Evolutionary conservation across 2,797 vertebrate species (phyloP).

Genomic region (Channa striata): DNA sequence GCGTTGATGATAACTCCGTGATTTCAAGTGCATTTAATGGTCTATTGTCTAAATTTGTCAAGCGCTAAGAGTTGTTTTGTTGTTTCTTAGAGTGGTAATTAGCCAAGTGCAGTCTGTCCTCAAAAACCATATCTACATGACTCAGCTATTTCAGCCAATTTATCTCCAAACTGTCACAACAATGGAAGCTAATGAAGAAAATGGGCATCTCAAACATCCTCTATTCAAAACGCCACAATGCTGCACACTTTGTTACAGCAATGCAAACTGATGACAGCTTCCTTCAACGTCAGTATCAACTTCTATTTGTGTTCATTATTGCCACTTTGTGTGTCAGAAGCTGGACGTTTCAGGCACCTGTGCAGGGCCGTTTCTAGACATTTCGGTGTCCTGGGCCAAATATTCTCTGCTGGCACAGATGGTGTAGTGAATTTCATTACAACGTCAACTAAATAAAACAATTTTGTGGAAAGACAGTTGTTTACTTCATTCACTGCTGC

Average conservation of each 20-base stretch:
- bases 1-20: slow-evolving; percentile 64
- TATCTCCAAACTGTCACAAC: slow-evolving; percentile 69
- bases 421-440: no score
- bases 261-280: slow-evolving; percentile 20
- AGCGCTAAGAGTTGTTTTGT: slow-evolving; percentile 65
- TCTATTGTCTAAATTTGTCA: slow-evolving; percentile 76
- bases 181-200: slow-evolving; percentile 64
- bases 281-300: neutral
- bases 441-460: no score
- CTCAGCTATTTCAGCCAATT: slow-evolving; percentile 67
- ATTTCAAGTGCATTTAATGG: slow-evolving; percentile 71
- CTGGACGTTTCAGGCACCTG: no score
- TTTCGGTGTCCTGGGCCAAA: neutral
- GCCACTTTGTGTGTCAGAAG: neutral
- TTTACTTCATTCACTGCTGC: no score
- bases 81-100: slow-evolving; percentile 71
- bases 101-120: slow-evolving; percentile 68
- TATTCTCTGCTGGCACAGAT: no score
- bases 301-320: neutral
- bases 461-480: no score
- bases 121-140: slow-evolving; percentile 60
- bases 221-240: slow-evolving; percentile 34
- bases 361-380: no score
- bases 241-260: slow-evolving; percentile 15
- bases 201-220: slow-evolving; percentile 40